A percentile compares a stretch with the other conserved stretches of the same genome.
Evolutionary conservation across 2,797 vertebrate species (phyloP).

Genomic region (Champsocephalus esox): DNA sequence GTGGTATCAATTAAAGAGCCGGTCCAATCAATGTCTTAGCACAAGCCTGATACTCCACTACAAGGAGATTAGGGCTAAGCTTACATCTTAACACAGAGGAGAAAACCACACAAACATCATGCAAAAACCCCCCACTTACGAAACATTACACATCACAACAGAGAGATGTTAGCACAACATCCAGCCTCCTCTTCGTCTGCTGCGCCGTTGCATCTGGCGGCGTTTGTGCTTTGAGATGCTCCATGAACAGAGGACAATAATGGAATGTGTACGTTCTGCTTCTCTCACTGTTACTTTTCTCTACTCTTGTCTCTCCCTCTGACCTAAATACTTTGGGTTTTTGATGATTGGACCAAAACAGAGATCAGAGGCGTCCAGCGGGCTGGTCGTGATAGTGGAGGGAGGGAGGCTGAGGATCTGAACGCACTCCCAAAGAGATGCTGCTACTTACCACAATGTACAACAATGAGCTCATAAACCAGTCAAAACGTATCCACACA

Average conservation of each 20-base stretch:
- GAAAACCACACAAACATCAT: slow-evolving; percentile 49
- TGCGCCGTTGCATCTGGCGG: slow-evolving; percentile 48
- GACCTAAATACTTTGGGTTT: slow-evolving; percentile 79
- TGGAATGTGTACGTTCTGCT: slow-evolving; percentile 61
- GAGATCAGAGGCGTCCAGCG: slow-evolving; percentile 71
- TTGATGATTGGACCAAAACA: slow-evolving; percentile 74
- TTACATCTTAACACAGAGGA: slow-evolving; percentile 71
- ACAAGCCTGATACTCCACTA: slow-evolving; percentile 72
- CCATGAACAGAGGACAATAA: slow-evolving; percentile 56
- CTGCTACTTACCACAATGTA: slow-evolving; percentile 51
- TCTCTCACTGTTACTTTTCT: slow-evolving; percentile 52
- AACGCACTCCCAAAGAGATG: slow-evolving; percentile 47
- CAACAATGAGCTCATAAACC: slow-evolving; percentile 53
- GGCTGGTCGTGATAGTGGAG: slow-evolving; percentile 51
- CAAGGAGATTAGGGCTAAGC: slow-evolving; percentile 79
- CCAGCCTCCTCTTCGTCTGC: slow-evolving; percentile 46
- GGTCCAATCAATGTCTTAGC: slow-evolving; percentile 81
- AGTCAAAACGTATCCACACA: slow-evolving; percentile 56
- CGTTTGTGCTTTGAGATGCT: slow-evolving; percentile 51
- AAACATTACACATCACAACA: slow-evolving; percentile 40
- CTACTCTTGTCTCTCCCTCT: slow-evolving; percentile 62
- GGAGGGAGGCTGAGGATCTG: slow-evolving; percentile 40
- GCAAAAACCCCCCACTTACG: slow-evolving; percentile 49
- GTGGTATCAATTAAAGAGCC: slow-evolving; percentile 81
- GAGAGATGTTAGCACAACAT: slow-evolving; percentile 53